These are phyloP conservation scores for Eristalis intricaria DNA, from an alignment of 2,888 invertebrate species.

Conservation along the genomic window DNA sequence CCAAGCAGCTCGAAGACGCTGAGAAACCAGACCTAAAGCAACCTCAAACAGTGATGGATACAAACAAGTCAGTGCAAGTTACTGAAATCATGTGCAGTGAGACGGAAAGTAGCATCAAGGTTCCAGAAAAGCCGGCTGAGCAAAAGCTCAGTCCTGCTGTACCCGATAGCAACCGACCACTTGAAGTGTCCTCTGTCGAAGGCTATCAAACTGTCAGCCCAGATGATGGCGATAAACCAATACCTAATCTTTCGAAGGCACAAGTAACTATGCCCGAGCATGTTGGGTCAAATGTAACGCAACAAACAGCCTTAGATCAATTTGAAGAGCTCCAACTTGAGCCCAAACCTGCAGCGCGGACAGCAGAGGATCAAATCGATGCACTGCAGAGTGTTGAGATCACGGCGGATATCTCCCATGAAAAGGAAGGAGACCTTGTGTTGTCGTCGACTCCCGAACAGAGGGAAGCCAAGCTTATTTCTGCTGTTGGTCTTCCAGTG, in stretches of 20 bases:
- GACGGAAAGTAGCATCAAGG: slow-evolving; percentile 63
- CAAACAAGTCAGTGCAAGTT: slow-evolving; percentile 74
- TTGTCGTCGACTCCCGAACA: slow-evolving; percentile 54
- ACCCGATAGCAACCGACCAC: slow-evolving; percentile 72
- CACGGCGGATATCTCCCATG: slow-evolving; percentile 72
- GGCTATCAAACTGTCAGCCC: slow-evolving; percentile 73
- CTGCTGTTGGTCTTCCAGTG: slow-evolving; percentile 82
- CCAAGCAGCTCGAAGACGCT: slow-evolving; percentile 45
- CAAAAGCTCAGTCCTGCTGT: slow-evolving; percentile 47
- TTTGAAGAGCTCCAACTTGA: slow-evolving; percentile 56
- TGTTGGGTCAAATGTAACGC: slow-evolving; percentile 67
- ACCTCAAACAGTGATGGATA: slow-evolving; percentile 49
- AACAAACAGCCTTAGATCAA: slow-evolving; percentile 75
- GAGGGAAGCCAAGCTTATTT: slow-evolving; percentile 68
- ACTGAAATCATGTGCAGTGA: slow-evolving; percentile 75
- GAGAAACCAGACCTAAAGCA: slow-evolving; percentile 66
- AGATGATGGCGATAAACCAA: slow-evolving; percentile 53
- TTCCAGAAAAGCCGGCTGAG: slow-evolving; percentile 29
- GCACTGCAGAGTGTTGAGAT: slow-evolving; percentile 75
- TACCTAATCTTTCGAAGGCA: slow-evolving; percentile 72
- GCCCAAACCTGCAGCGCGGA: slow-evolving; percentile 71
- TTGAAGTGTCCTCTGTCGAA: slow-evolving; percentile 73
- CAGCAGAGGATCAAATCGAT: slow-evolving; percentile 68
- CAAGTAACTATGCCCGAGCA: slow-evolving; percentile 72
- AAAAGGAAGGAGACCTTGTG: slow-evolving; percentile 75